A percentile compares a stretch with the other conserved stretches of the same genome.
Evolutionary conservation across 2,113 vertebrate species (phyloP).

Genomic region (Propithecus coquereli): DNA sequence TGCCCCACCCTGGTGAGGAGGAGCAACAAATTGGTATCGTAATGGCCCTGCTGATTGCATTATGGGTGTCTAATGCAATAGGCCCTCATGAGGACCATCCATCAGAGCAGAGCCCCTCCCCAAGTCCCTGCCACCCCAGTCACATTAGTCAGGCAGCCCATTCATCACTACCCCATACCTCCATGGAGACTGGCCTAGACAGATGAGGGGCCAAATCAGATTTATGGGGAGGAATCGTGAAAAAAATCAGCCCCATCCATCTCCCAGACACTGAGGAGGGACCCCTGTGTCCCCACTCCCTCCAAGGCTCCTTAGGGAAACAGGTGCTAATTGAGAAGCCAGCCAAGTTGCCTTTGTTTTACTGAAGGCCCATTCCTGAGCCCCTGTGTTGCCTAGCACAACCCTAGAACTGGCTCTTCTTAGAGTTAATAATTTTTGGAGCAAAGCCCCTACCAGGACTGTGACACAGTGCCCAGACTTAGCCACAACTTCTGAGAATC

Average conservation of each 20-base stretch:
- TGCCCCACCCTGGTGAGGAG: slow-evolving; percentile 63
- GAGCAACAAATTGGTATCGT: slow-evolving; percentile 52
- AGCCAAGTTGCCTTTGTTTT: slow-evolving; percentile 63
- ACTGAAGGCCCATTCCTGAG: slow-evolving; percentile 42
- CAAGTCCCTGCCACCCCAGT: slow-evolving; percentile 62
- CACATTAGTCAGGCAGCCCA: slow-evolving; percentile 71
- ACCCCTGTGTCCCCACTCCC: slow-evolving; percentile 45
- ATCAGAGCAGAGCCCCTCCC: slow-evolving; percentile 79
- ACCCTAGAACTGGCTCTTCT: not conserved
- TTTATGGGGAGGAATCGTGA: slow-evolving; percentile 71
- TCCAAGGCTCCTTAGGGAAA: slow-evolving; percentile 60
- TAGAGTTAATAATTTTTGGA: not conserved
- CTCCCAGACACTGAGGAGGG: slow-evolving; percentile 70
- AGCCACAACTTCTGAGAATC: not conserved
- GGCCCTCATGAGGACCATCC: slow-evolving; percentile 72
- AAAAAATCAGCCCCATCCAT: slow-evolving; percentile 77
- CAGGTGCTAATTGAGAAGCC: slow-evolving; percentile 50
- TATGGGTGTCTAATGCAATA: slow-evolving; percentile 81
- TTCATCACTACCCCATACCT: slow-evolving; percentile 66
- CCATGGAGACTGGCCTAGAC: slow-evolving; percentile 67
- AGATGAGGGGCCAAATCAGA: slow-evolving; percentile 75
- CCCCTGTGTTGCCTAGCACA: not conserved
- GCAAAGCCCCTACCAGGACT: not conserved
- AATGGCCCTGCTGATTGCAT: slow-evolving; percentile 77
- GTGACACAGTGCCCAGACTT: not conserved